These are phyloP conservation scores for Oscheius sp. DNA, from an alignment of 1,140 invertebrate species.

Conservation along the genomic window DNA sequence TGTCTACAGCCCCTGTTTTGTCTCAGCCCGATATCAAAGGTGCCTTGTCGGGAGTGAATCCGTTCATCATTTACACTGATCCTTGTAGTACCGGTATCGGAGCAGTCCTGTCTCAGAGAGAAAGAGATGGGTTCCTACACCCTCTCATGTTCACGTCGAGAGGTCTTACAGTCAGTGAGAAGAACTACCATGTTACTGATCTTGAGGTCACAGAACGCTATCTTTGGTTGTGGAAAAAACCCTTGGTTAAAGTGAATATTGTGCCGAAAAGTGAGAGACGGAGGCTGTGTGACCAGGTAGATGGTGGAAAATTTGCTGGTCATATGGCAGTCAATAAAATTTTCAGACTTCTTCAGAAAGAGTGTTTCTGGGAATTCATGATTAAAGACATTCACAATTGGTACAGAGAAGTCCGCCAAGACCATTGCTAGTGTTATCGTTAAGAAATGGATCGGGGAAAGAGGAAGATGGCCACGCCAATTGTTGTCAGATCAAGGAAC, in stretches of 20 bases:
- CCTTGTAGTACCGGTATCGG: slow-evolving; percentile 23
- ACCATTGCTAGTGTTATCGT: background rate
- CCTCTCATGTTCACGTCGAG: slow-evolving; percentile 19
- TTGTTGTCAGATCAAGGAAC: background rate
- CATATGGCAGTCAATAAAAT: background rate
- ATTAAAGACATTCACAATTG: background rate
- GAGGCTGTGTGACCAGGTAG: background rate
- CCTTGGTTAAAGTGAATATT: too few species aligned
- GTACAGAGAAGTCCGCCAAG: background rate
- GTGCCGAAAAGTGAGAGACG: too few species aligned
- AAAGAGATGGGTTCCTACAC: slow-evolving; percentile 14
- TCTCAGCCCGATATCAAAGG: slow-evolving; percentile 16
- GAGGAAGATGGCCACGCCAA: background rate
- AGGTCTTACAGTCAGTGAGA: slow-evolving; percentile 17
- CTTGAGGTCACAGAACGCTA: slow-evolving; percentile 32
- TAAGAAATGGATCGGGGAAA: background rate
- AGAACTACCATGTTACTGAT: slow-evolving; percentile 20
- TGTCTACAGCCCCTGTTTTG: slow-evolving; percentile 33
- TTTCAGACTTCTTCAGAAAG: background rate
- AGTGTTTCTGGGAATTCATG: background rate
- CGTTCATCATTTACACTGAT: slow-evolving; percentile 39
- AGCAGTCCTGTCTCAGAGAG: slow-evolving; percentile 29
- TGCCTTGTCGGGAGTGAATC: background rate
- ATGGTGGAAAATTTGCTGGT: background rate
- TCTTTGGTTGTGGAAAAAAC: too few species aligned